These are phyloP conservation scores for Zaprionus lachaisei DNA, from an alignment of 1,140 invertebrate species.

Conservation along the genomic window DNA sequence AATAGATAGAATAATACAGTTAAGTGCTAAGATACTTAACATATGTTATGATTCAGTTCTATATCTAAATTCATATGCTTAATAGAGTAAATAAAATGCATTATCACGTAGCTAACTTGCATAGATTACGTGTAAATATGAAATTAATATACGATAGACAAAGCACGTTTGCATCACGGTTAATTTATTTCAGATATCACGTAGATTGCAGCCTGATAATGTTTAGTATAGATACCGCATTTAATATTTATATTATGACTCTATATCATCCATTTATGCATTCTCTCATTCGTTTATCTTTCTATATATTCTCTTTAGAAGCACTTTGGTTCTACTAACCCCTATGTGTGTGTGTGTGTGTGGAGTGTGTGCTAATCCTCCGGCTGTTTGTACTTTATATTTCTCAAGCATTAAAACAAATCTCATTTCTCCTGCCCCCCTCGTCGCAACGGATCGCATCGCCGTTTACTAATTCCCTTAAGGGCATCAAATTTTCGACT, in stretches of 20 bases:
- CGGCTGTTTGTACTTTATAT: conserved; percentile 18
- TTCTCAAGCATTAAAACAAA: conserved; percentile 12
- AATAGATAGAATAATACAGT: not conserved
- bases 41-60: not conserved
- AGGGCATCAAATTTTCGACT: conserved; percentile 49
- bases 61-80: not conserved
- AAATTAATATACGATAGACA: not conserved
- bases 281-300: not conserved
- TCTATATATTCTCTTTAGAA: not conserved
- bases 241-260: not conserved
- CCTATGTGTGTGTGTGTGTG: not conserved
- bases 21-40: not conserved
- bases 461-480: conserved; percentile 31
- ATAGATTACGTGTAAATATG: not conserved
- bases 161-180: not conserved
- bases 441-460: not conserved
- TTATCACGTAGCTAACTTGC: not conserved
- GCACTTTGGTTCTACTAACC: not conserved
- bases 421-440: not conserved
- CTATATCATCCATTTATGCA: not conserved
- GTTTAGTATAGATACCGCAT: not conserved
- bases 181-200: not conserved
- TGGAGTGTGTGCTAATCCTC: not conserved
- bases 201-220: not conserved
- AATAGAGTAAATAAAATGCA: not conserved